These are phyloP conservation scores for Charanyca ferruginea DNA, from an alignment of 2,888 invertebrate genomes.

Conservation along the genomic window DNA sequence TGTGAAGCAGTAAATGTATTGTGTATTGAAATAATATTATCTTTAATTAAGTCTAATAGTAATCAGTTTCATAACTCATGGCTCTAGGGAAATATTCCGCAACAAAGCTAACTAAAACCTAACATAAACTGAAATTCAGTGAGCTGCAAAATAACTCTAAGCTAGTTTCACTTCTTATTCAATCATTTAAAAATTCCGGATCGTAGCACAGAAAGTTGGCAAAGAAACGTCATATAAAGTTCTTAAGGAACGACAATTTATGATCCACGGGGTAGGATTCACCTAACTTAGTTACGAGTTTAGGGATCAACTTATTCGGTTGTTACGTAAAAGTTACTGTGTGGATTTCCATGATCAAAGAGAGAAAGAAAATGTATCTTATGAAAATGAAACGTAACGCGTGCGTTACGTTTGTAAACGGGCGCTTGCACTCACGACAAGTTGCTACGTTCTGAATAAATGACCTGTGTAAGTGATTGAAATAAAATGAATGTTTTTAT, in stretches of 20 bases:
- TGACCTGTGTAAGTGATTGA: too few relatives aligned
- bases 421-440: too few relatives aligned
- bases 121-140: conserved; percentile 1
- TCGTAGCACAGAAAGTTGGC: conserved; percentile 25
- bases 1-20: too few relatives aligned
- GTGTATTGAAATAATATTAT: too few relatives aligned
- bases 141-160: conserved; percentile 7
- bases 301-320: conserved; percentile 38
- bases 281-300: conserved; percentile 50
- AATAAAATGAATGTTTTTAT: too few relatives aligned
- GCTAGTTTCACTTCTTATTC: conserved; percentile 12
- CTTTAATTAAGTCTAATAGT: not conserved
- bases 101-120: conserved; percentile 6
- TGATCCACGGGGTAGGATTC: conserved; percentile 23
- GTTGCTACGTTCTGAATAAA: too few relatives aligned
- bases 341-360: conserved; percentile 41
- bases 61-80: conserved; percentile 2
- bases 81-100: conserved; percentile 7
- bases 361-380: not conserved
- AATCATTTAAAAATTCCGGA: conserved; percentile 7
- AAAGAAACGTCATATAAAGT: conserved; percentile 28
- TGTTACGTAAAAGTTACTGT: conserved; percentile 31
- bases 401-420: too few relatives aligned
- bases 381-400: too few relatives aligned
- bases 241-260: conserved; percentile 38